Evolutionary conservation across 1,140 invertebrate species (phyloP), one percentile per base, ranked within the genome.

Genomic region (Pinna nobilis): DNA sequence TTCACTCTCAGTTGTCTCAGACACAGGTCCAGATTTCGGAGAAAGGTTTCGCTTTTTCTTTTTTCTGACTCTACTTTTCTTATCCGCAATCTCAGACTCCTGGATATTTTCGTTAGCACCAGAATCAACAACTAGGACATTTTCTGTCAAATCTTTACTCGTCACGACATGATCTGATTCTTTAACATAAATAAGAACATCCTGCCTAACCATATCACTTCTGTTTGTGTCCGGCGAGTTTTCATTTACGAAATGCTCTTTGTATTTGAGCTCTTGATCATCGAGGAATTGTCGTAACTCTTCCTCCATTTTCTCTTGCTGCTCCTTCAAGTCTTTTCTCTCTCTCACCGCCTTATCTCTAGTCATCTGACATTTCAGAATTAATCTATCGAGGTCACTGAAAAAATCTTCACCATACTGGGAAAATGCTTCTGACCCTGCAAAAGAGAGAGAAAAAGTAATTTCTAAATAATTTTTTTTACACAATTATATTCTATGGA

Each of bases 371-470:
- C 73, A 57, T n/a, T 72, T 44, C n/a, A 41, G 20, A 1, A 79
- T 71, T 30, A 73, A 18, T 50, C 76, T 79, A n/a, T 82, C 80
- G 18, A 82, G 37, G 7, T 68, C 66, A 51, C 60, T 32, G 23
- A 76, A 77, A 55, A 82, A 79, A 23, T 79, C 77, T 37, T 75
- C 73, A 9, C 76, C 79, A 76, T 69, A 81, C 32, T 78, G 67
- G 18, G 76, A 78, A 47, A 81, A 51, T 30, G 74, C 70, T 37
- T 47, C 61, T 23, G 64, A 69, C 41, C 74, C 71, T 72, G 37
- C 7, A 18, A 4, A 57, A 57, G 13, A 7, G 35, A 57, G 15
- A 7, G 3, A 33, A 57, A 32, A 55, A 55, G 11, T 11, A 13
- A 15, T 55, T 9, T 6, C 51, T 32, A 55, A 9, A 55, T 33